Evolutionary conservation across 2,888 invertebrate genomes (phyloP), one percentile per base, ranked within the genome.

Genomic region (Zele albiditarsus): DNA sequence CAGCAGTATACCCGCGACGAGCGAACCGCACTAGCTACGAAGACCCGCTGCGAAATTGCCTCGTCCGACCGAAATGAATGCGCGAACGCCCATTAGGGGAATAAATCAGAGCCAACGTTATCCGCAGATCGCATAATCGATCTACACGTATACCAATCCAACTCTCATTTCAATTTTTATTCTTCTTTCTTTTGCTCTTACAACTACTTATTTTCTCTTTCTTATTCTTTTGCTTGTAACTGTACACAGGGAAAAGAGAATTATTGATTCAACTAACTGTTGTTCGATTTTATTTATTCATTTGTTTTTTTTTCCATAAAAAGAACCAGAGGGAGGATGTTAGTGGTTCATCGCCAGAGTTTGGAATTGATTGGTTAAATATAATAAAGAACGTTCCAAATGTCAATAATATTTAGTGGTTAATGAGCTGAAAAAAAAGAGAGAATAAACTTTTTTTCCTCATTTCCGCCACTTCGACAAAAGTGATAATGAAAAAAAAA

Each of bases 21-120:
- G 67, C 73, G 28, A 14, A 58, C 71, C 66, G 72, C 71, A 66
- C 46, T 66, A 62, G 77, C 74, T 72, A 69, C 82, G 82, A 82
- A 82, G 82, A 80, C 82, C 85, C 84, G 83, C 82, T 82, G 85
- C 53, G 53, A 83, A 87, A 89, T 88, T 86, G 87, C 88, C 87
- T 85, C 85, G 85, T 84, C 83, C 85, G 84, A 82, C 80, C 82
- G 83, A 89, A 88, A 89, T 89, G 88, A 88, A 89, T 88, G 87
- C 88, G 85, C 89, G 84, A 88, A 88, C 89, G 88, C 88, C 89
- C 88, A 89, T 89, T 88, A 88, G 85, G 88, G 87, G 86, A 89
- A 88, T 89, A 89, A 89, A 89, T 89, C 89, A 89, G 89, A 83
- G 38, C 84, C 81, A 85, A 87, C 84, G 88, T 88, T 89, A 89